Evolutionary conservation across 2,888 invertebrate species (phyloP).

Genomic region (Leucoptera coffeella): DNA sequence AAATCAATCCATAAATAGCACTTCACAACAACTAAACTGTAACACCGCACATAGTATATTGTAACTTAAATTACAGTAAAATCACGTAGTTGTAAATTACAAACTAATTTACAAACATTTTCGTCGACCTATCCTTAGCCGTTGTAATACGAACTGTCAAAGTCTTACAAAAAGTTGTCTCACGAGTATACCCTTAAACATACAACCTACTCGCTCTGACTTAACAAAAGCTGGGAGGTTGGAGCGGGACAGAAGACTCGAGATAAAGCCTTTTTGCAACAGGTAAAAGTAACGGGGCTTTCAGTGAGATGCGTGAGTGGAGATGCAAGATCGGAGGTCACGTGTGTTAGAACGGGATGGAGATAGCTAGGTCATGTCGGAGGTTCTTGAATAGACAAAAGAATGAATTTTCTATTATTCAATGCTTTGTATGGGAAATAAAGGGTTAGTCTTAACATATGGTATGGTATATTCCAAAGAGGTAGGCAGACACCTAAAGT

Average conservation of each 20-base stretch:
- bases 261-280: conserved; percentile 50
- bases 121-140: no score
- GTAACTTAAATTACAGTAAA: not conserved
- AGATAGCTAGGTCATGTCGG: conserved; percentile 23
- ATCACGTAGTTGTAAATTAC: no score
- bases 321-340: conserved; percentile 23
- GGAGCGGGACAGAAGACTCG: no score
- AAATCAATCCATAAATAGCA: no score
- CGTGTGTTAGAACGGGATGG: conserved; percentile 17
- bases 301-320: conserved; percentile 44
- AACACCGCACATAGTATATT: conserved; percentile 18
- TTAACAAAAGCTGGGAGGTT: no score
- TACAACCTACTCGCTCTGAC: no score
- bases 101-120: no score
- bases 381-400: no score
- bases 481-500: no score
- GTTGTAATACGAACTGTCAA: no score
- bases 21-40: conserved; percentile 9
- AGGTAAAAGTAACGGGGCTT: conserved; percentile 52
- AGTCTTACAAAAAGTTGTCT: no score
- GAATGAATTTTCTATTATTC: conserved; percentile 8
- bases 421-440: conserved; percentile 1
- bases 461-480: not conserved
- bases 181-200: no score
- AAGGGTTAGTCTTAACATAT: not conserved